Conservation (phyloP, 2,888 invertebrate species). For the Allygus modestus region DNA sequence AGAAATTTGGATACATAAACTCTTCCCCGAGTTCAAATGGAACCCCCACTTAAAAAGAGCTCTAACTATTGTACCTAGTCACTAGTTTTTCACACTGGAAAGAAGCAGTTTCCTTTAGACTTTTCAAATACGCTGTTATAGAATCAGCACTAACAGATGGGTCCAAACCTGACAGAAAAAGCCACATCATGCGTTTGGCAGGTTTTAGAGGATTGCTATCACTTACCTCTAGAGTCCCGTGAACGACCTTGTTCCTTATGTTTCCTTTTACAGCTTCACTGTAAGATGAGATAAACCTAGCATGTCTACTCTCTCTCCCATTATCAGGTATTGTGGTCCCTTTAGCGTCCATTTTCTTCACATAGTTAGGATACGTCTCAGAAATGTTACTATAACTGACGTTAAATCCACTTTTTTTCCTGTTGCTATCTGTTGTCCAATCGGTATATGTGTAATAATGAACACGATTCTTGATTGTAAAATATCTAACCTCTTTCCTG, state of each 20-base stretch:
- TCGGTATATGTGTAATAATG: no score
- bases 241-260: no score
- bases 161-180: not conserved
- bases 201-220: not conserved
- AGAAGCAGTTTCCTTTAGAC: not conserved
- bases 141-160: not conserved
- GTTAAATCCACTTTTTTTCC: no score
- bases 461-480: no score
- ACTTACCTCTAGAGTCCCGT: not conserved
- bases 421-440: no score
- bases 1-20: not conserved
- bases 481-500: no score
- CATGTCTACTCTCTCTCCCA: no score
- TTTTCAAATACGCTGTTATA: not conserved
- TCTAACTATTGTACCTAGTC: not conserved
- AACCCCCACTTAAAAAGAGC: not conserved
- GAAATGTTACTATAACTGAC: no score
- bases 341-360: no score
- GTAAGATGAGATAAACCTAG: not conserved
- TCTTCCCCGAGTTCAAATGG: not conserved
- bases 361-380: no score
- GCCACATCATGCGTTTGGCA: not conserved
- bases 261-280: not conserved
- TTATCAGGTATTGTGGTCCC: no score
- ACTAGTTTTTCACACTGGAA: not conserved